phyloP scores from a whole-genome alignment of 2,113 vertebrate species.

The Ailurus styani region DNA sequence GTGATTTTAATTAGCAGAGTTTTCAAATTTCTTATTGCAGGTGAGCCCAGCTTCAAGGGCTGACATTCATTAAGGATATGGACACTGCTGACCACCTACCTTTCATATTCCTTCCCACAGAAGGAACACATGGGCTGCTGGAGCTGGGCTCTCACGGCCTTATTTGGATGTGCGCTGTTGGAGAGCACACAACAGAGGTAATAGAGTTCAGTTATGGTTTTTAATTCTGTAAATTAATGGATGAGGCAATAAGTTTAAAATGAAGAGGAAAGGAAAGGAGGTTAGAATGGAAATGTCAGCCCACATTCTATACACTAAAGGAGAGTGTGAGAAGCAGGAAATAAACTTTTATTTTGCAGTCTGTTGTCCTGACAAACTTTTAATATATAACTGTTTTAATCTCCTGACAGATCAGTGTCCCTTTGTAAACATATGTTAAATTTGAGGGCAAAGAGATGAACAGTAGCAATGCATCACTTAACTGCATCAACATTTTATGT shows the following conservation, averaged over 20 bases:
- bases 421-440: slow-evolving; percentile 58
- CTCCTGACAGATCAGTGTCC: background rate
- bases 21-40: background rate
- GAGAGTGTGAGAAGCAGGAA: slow-evolving; percentile 40
- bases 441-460: slow-evolving; percentile 52
- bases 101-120: background rate
- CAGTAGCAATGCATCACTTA: slow-evolving; percentile 53
- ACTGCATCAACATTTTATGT: slow-evolving; percentile 58
- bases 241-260: slow-evolving; percentile 41
- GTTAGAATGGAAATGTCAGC: slow-evolving; percentile 23
- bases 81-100: background rate
- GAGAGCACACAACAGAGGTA: slow-evolving; percentile 30
- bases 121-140: background rate
- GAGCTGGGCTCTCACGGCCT: background rate
- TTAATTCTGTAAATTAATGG: slow-evolving; percentile 60
- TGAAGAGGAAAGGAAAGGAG: slow-evolving; percentile 48
- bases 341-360: slow-evolving; percentile 66
- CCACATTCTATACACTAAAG: slow-evolving; percentile 15
- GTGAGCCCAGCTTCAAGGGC: background rate
- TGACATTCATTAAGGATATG: slow-evolving; percentile 22
- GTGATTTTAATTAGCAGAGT: slow-evolving; percentile 28
- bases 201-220: slow-evolving; percentile 45
- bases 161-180: background rate
- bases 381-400: slow-evolving; percentile 32
- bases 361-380: slow-evolving; percentile 59